A percentile compares a stretch with the other conserved stretches of the same genome.
Conservation (phyloP, 1,140 invertebrate genomes). For the Tenebrio molitor region DNA sequence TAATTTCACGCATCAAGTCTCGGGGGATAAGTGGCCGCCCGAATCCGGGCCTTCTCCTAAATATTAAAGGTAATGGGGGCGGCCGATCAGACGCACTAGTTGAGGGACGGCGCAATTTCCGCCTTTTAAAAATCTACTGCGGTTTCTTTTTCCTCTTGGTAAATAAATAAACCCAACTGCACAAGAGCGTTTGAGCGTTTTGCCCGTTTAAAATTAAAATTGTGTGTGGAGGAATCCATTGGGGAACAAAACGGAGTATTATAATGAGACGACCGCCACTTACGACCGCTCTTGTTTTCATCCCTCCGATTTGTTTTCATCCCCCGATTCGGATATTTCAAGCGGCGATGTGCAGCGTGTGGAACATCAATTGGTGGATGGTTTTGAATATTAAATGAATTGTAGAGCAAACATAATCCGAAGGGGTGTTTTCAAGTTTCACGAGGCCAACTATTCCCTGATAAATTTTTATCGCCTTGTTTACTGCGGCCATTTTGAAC, state of each 20-base stretch:
- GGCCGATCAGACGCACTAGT: too few relatives aligned
- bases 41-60: not conserved
- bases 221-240: not conserved
- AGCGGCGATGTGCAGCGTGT: not conserved
- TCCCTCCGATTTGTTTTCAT: slow-evolving; percentile 19
- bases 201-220: slow-evolving; percentile 5
- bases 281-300: too few relatives aligned
- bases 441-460: too few relatives aligned
- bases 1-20: slow-evolving; percentile 6
- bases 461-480: too few relatives aligned
- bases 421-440: slow-evolving; percentile 9
- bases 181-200: not conserved
- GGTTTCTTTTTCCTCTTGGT: too few relatives aligned
- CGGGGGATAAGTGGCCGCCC: not conserved
- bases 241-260: slow-evolving; percentile 13
- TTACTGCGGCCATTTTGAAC: too few relatives aligned
- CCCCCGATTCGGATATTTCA: not conserved
- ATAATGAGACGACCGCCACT: not conserved
- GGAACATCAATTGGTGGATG: slow-evolving; percentile 10
- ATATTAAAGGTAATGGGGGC: not conserved
- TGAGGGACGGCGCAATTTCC: too few relatives aligned
- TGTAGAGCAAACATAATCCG: slow-evolving; percentile 7
- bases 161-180: not conserved
- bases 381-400: slow-evolving; percentile 32
- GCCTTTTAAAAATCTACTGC: too few relatives aligned